Evolutionary conservation across 2,888 invertebrate species (phyloP).

Genomic region (Troides oblongomaculatus): DNA sequence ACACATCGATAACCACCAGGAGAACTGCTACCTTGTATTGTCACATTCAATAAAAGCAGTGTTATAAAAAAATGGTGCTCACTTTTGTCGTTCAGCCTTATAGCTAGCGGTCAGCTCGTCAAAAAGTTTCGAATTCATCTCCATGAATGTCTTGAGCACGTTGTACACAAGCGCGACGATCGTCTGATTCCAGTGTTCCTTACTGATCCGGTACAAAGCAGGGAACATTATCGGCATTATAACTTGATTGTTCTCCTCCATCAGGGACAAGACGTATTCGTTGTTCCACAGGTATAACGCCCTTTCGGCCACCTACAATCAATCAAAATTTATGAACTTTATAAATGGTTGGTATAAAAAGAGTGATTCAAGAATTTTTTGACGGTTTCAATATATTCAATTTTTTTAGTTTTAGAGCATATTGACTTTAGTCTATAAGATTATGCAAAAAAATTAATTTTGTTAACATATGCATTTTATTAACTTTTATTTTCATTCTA

Average conservation of each 20-base stretch:
- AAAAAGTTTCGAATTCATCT: slow-evolving; percentile 99
- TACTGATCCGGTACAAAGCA: slow-evolving; percentile 98
- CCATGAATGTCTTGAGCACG: slow-evolving; percentile 99
- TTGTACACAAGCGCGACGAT: slow-evolving; percentile 99
- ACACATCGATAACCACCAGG: too few relatives aligned
- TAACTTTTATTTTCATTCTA: too few relatives aligned
- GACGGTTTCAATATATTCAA: not conserved
- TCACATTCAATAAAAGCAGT: too few relatives aligned
- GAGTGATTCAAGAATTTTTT: not conserved
- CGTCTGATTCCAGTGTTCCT: slow-evolving; percentile 99
- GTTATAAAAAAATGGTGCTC: slow-evolving; percentile 59
- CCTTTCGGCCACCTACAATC: slow-evolving; percentile 96
- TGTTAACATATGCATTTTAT: too few relatives aligned
- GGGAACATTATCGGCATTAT: slow-evolving; percentile 99
- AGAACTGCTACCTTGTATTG: too few relatives aligned
- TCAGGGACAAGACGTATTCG: slow-evolving; percentile 99
- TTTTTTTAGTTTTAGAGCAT: too few relatives aligned
- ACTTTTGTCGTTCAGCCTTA: slow-evolving; percentile 99
- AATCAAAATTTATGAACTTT: not conserved
- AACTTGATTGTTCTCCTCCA: slow-evolving; percentile 98
- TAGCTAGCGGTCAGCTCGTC: slow-evolving; percentile 99
- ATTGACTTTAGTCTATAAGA: too few relatives aligned
- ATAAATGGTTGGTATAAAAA: not conserved
- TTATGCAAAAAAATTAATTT: too few relatives aligned
- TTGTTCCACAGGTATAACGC: slow-evolving; percentile 99